These are phyloP conservation scores for Psephotus haematonotus DNA, from an alignment of 2,113 vertebrate species.

Conservation along the genomic window DNA sequence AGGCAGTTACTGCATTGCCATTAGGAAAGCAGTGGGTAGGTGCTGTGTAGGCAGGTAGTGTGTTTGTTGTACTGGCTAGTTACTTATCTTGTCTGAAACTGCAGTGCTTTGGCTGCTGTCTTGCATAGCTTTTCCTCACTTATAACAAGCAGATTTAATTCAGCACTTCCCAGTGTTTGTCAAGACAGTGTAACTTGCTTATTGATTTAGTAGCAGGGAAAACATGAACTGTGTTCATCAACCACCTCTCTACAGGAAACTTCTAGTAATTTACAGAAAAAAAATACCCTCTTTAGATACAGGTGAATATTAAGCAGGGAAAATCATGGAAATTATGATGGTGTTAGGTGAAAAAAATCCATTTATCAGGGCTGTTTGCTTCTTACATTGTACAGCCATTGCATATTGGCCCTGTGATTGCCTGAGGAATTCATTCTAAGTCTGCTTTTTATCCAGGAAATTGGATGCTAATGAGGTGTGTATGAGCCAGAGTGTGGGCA, in stretches of 20 bases:
- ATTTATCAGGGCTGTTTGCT: not conserved
- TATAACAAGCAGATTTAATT: not conserved
- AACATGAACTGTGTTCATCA: rapidly evolving
- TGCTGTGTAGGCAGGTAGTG: not conserved
- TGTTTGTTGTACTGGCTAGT: not conserved
- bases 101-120: not conserved
- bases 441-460: constrained; percentile 21
- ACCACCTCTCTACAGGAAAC: not conserved
- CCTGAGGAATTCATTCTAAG: not conserved
- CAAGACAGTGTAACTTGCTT: not conserved
- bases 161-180: not conserved
- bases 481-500: not conserved
- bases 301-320: not conserved
- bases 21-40: not conserved
- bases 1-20: not conserved
- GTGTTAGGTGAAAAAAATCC: not conserved
- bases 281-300: not conserved
- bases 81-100: not conserved
- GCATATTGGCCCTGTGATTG: not conserved
- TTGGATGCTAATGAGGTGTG: not conserved
- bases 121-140: not conserved
- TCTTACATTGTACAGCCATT: not conserved
- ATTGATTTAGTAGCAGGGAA: not conserved
- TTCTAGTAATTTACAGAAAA: not conserved
- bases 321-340: not conserved